phyloP scores from a whole-genome alignment of 2,113 vertebrate species.

The Typhlomys cinereus region DNA sequence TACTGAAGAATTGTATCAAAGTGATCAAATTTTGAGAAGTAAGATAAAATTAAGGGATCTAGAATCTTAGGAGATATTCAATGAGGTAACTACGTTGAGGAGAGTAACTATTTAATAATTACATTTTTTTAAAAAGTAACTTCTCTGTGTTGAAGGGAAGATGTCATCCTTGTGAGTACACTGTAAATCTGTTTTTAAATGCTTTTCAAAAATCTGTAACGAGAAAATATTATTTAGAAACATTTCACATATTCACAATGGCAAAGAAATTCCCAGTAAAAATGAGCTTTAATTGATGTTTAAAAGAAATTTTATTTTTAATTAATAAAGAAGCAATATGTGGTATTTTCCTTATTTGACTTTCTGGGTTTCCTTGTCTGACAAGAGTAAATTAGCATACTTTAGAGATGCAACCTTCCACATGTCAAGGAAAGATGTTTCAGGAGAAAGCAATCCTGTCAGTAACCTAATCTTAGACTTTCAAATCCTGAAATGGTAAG shows the following conservation, averaged over 20 bases:
- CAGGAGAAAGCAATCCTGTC: background rate
- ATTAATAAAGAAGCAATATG: constrained; percentile 6
- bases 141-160: constrained; percentile 52
- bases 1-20: constrained; percentile 31
- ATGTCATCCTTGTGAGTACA: constrained; percentile 56
- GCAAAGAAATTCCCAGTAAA: constrained; percentile 52
- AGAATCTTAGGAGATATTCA: constrained; percentile 20
- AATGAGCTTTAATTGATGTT: constrained; percentile 52
- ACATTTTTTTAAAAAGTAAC: background rate
- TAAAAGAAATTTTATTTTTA: constrained; percentile 22
- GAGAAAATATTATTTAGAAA: constrained; percentile 63
- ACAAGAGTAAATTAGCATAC: background rate
- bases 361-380: background rate
- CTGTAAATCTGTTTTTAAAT: constrained; percentile 62
- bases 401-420: background rate
- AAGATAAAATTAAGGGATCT: background rate
- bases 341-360: background rate
- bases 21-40: constrained; percentile 20
- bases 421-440: background rate
- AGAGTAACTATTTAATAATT: constrained; percentile 39
- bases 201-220: constrained; percentile 62
- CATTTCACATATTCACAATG: constrained; percentile 51
- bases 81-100: background rate
- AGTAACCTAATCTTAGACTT: too few species aligned
- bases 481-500: background rate